Percentiles rank a stretch among this genome's conserved stretches.
These are phyloP conservation scores for Apocrypta bakeri DNA, from an alignment of 1,140 invertebrate genomes.

Conservation along the genomic window DNA sequence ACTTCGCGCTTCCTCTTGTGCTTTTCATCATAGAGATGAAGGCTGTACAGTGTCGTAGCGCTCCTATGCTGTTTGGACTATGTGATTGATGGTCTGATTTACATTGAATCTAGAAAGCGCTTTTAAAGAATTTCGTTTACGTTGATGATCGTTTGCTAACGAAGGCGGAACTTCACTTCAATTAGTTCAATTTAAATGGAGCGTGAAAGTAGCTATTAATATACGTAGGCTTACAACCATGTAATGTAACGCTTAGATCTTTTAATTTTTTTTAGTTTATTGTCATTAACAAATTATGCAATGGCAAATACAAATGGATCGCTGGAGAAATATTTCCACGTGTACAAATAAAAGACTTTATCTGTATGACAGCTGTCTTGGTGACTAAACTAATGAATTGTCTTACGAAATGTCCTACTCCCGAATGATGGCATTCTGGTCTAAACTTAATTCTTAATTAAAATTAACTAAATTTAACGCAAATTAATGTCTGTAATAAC, in stretches of 20 bases:
- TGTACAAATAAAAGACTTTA: not conserved
- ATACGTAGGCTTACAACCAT: too few relatives aligned
- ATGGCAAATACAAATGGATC: not conserved
- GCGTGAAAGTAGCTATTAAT: not conserved
- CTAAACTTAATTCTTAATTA: not conserved
- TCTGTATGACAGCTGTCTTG: not conserved
- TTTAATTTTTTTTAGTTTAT: too few relatives aligned
- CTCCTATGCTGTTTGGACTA: not conserved
- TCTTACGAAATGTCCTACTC: not conserved
- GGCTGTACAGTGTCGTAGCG: not conserved
- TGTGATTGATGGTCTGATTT: conserved; percentile 5
- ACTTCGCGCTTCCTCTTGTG: not conserved
- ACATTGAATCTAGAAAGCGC: not conserved
- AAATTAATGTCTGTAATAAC: too few relatives aligned
- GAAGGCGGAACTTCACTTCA: not conserved
- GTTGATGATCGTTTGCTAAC: not conserved
- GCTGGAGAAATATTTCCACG: not conserved
- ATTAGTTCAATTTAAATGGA: not conserved
- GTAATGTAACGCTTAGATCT: too few relatives aligned
- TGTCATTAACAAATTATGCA: too few relatives aligned
- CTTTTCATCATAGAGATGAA: not conserved
- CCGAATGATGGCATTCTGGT: not conserved
- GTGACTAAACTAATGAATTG: not conserved
- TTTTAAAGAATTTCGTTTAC: not conserved
- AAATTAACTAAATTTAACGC: too few relatives aligned